Conservation (phyloP, 1,140 invertebrate species). For the Lysiphlebus fabarum region DNA sequence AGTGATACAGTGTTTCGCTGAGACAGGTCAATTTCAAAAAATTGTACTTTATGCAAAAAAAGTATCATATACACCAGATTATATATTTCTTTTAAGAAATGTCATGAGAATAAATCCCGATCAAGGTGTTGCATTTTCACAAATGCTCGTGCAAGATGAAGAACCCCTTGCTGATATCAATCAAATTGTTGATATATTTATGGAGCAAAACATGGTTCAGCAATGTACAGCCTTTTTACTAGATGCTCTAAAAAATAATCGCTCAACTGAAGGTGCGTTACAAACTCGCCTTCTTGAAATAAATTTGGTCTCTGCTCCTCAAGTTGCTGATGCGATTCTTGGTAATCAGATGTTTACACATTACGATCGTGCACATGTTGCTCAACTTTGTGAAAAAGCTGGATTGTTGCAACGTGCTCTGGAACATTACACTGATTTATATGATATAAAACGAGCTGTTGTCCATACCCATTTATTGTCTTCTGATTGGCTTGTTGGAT, state of each 20-base stretch:
- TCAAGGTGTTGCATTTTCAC: slow-evolving; percentile 82
- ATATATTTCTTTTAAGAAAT: slow-evolving; percentile 91
- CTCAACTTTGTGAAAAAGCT: slow-evolving; percentile 98
- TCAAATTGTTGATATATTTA: slow-evolving; percentile 98
- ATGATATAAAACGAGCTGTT: slow-evolving; percentile 98
- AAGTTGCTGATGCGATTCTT: slow-evolving; percentile 98
- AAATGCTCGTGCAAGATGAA: slow-evolving; percentile 96
- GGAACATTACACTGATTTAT: slow-evolving; percentile 93
- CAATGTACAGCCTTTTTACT: slow-evolving; percentile 97
- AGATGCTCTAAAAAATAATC: slow-evolving; percentile 97
- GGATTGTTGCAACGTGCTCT: slow-evolving; percentile 92
- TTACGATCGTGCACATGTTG: slow-evolving; percentile 96
- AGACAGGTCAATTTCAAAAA: slow-evolving; percentile 99
- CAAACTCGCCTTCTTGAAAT: slow-evolving; percentile 97
- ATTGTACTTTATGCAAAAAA: slow-evolving; percentile 99
- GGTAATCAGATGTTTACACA: slow-evolving; percentile 99
- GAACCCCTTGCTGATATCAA: slow-evolving; percentile 97
- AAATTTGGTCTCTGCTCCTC: slow-evolving; percentile 97
- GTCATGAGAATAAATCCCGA: slow-evolving; percentile 98
- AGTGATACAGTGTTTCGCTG: slow-evolving; percentile 99
- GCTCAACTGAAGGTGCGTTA: slow-evolving; percentile 89
- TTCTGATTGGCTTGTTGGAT: slow-evolving; percentile 97
- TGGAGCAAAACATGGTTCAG: slow-evolving; percentile 98
- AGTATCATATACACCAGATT: slow-evolving; percentile 97
- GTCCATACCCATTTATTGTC: slow-evolving; percentile 96